Percentiles rank a stretch among this genome's conserved stretches.
These are phyloP conservation scores for Poicephalus gulielmi DNA, from an alignment of 2,113 vertebrate genomes.

Conservation along the genomic window DNA sequence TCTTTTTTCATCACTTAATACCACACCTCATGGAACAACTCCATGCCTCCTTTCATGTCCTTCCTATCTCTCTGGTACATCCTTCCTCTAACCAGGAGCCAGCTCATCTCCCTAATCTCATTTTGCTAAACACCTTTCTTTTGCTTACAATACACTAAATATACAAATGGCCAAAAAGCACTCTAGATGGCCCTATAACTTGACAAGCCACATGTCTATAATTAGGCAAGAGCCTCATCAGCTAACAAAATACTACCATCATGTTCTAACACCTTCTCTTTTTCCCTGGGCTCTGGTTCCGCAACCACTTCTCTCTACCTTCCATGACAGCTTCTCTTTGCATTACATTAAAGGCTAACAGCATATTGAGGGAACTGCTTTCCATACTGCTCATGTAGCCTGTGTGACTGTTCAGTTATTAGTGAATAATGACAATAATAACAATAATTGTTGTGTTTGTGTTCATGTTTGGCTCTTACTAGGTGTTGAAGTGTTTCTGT, in stretches of 20 bases:
- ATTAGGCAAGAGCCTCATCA: conserved; percentile 31
- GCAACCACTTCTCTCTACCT: conserved; percentile 36
- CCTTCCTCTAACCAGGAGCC: conserved; percentile 52
- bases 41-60: conserved; percentile 49
- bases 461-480: not conserved
- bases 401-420: not conserved
- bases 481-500: not conserved
- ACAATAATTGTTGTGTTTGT: not conserved
- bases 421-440: not conserved
- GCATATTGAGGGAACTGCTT: not conserved
- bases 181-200: conserved; percentile 28
- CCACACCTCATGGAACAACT: conserved; percentile 51
- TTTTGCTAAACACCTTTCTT: conserved; percentile 38
- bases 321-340: not conserved
- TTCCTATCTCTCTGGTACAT: conserved; percentile 52
- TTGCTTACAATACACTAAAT: conserved; percentile 40
- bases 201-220: conserved; percentile 26
- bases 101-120: conserved; percentile 57
- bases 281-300: conserved; percentile 18
- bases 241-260: conserved; percentile 51
- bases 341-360: not conserved
- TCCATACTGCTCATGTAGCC: not conserved
- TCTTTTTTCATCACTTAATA: conserved; percentile 55
- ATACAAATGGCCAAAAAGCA: conserved; percentile 48
- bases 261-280: conserved; percentile 36